phyloP scores from a whole-genome alignment of 2,888 invertebrate genomes.

The Rhamnusium bicolor region DNA sequence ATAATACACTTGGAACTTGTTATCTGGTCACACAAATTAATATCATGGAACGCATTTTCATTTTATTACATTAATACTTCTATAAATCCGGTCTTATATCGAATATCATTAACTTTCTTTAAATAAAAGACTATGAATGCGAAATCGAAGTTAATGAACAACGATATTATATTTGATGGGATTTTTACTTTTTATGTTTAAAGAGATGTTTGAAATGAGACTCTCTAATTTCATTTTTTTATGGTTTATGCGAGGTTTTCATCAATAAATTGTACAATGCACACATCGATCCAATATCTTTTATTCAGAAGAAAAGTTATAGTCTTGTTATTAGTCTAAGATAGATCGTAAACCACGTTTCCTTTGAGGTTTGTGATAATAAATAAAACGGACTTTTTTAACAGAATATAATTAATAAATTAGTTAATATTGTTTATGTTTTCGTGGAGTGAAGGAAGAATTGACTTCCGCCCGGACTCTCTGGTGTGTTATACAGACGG shows the following conservation, averaged over 20 bases:
- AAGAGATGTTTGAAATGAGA: not conserved
- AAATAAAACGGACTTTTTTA: no score
- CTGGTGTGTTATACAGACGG: no score
- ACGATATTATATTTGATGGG: not conserved
- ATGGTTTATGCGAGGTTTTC: not conserved
- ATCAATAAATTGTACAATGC: no score
- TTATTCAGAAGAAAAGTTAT: not conserved
- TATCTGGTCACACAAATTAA: not conserved
- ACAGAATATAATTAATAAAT: no score
- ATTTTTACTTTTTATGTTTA: not conserved
- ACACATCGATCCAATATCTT: not conserved
- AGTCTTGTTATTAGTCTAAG: not conserved
- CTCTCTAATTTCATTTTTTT: not conserved
- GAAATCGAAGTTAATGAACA: not conserved
- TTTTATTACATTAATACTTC: slow-evolving; percentile 5
- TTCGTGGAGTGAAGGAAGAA: no score
- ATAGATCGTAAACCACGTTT: no score
- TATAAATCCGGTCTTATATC: not conserved
- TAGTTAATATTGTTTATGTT: no score
- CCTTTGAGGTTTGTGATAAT: no score
- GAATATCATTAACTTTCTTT: slow-evolving; percentile 4
- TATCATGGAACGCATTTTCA: slow-evolving; percentile 2
- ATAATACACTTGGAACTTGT: not conserved
- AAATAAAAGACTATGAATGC: slow-evolving; percentile 1
- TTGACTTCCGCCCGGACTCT: no score